A percentile compares a stretch with the other conserved stretches of the same genome.
Conservation (phyloP, 2,113 vertebrate genomes). For the Emberiza fucata region DNA sequence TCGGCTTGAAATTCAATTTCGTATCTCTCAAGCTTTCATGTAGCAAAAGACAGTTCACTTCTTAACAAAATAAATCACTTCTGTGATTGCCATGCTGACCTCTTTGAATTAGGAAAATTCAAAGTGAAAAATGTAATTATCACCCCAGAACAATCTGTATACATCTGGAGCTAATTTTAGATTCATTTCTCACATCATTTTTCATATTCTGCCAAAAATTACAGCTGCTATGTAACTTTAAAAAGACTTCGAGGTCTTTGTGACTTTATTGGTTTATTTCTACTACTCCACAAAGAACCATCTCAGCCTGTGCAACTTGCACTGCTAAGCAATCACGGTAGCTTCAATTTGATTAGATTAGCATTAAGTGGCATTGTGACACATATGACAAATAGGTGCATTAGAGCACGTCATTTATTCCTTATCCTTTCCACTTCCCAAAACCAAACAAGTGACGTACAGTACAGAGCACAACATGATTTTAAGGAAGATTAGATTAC, state of each 20-base stretch:
- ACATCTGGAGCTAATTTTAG: conserved; percentile 85
- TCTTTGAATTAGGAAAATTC: conserved; percentile 82
- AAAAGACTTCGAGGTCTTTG: conserved; percentile 63
- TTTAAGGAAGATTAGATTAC: conserved; percentile 26
- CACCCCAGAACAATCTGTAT: conserved; percentile 77
- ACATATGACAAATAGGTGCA: conserved; percentile 91
- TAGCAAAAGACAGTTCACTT: conserved; percentile 84
- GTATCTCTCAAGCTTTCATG: conserved; percentile 80
- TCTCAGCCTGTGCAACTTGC: conserved; percentile 10
- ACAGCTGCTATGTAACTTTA: conserved; percentile 81
- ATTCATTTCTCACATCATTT: conserved; percentile 73
- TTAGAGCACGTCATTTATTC: conserved; percentile 85
- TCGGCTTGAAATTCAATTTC: conserved; percentile 83
- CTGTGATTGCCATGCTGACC: conserved; percentile 80
- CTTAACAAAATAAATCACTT: conserved; percentile 91
- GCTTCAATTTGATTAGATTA: conserved; percentile 87
- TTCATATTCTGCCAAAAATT: conserved; percentile 81
- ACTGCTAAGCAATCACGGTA: conserved; percentile 57
- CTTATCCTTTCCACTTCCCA: conserved; percentile 59
- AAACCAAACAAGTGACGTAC: conserved; percentile 29
- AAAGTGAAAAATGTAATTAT: conserved; percentile 91
- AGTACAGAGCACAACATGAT: conserved; percentile 7
- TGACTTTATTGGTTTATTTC: conserved; percentile 52
- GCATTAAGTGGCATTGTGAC: conserved; percentile 88
- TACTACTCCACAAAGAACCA: conserved; percentile 41